Conservation (phyloP, 2,888 invertebrate species). For the Timema cristinae region DNA sequence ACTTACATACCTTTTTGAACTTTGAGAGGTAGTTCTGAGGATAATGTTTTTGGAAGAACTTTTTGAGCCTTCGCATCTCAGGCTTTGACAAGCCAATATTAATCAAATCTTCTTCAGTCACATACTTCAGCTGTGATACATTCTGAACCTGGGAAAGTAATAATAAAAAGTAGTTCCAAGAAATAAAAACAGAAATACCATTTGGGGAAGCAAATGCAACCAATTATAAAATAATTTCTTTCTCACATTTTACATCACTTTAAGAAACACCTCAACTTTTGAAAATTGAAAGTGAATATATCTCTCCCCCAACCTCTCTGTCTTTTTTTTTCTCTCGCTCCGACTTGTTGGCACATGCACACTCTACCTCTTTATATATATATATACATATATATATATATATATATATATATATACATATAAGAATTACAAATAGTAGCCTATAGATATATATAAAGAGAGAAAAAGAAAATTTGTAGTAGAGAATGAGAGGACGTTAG, state of each 20-base stretch:
- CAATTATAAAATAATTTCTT: slow-evolving; percentile 15
- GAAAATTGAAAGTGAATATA: too few relatives aligned
- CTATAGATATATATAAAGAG: slow-evolving; percentile 6
- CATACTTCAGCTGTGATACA: slow-evolving; percentile 88
- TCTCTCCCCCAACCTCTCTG: too few relatives aligned
- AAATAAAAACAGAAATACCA: background rate
- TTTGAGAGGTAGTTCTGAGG: slow-evolving; percentile 91
- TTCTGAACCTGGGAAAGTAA: slow-evolving; percentile 57
- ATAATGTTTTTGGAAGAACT: slow-evolving; percentile 89
- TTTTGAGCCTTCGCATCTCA: slow-evolving; percentile 90
- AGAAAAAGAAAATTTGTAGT: background rate
- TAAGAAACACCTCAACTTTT: background rate
- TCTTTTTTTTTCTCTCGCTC: too few relatives aligned
- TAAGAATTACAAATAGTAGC: too few relatives aligned
- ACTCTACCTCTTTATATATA: too few relatives aligned
- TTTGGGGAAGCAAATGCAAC: background rate
- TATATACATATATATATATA: too few relatives aligned
- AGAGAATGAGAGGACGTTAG: background rate
- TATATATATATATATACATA: too few relatives aligned
- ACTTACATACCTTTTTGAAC: slow-evolving; percentile 65
- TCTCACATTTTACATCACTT: slow-evolving; percentile 8
- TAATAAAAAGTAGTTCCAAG: background rate
- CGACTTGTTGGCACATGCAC: too few relatives aligned
- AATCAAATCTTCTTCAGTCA: slow-evolving; percentile 84
- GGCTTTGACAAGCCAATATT: slow-evolving; percentile 93